Evolutionary conservation across 2,888 invertebrate genomes (phyloP), one percentile per base, ranked within the genome.

Genomic region (Morinoia aosen): DNA sequence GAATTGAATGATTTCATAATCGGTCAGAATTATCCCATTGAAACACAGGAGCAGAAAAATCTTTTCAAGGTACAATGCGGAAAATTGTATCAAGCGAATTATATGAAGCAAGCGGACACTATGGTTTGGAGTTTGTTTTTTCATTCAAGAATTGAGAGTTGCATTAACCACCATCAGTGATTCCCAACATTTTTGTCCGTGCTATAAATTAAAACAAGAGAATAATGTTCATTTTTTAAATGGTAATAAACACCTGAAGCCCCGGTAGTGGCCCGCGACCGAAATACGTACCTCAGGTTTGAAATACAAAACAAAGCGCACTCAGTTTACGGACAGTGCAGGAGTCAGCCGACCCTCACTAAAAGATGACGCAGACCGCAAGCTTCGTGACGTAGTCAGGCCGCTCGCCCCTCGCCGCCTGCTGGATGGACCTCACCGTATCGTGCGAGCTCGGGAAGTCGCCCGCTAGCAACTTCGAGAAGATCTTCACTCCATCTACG

Each of bases 381-480:
- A 88, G 61, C 57, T 91, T 95, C 39, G 95, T 33, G 16, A 95
- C 95, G n/a, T 40, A 39, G 33, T 94, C 48, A 0, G 95, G 95
- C 19, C 58, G 12, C 48, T 64, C 95, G 11, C 95, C 95, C 33
- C 56, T 33, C 25, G 95, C 95, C 61, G 91, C 96, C 61, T 95
- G 58, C 64, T 76, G 90, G 61, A 96, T 95, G 58, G 64, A 58
- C 91, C 56, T 93, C 16, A 95, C 96, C 76, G 95, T 88, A 88
- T 96, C 96, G 2, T 95, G 95, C 58, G 95, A 96, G 61, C 96
- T 95, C 39, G 96, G 96, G 91, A 96, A 96, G 57, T n/a, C 95
- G 8, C 96, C 95, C 40, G 95, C 61, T 16, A 94, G 95, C 48
- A 96, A 94, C 95, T 96, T 96, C 40, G 96, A 96, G 94, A 95